Evolutionary conservation across 2,797 vertebrate genomes (phyloP).

Genomic region (Sebastes oblongus): DNA sequence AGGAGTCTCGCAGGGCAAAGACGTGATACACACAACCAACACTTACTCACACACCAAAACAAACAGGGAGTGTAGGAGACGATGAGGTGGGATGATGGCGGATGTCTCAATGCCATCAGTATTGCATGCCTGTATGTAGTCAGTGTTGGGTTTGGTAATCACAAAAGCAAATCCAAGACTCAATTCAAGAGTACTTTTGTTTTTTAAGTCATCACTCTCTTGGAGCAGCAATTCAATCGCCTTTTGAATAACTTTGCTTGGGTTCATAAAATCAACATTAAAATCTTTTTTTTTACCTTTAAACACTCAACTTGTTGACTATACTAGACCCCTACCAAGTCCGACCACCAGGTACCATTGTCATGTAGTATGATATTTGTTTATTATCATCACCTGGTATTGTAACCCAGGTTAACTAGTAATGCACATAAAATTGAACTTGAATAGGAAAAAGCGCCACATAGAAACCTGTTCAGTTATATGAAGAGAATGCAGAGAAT

Average conservation of each 20-base stretch:
- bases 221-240: not conserved
- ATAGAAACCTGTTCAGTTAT: no score
- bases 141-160: constrained; percentile 14
- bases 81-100: constrained; percentile 26
- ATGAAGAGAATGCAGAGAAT: no score
- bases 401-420: no score
- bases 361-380: no score
- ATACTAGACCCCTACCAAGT: no score
- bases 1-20: constrained; percentile 66
- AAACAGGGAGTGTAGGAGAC: constrained; percentile 61
- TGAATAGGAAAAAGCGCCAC: no score
- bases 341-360: no score
- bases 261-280: not conserved
- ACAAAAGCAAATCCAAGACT: constrained; percentile 14
- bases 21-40: constrained; percentile 73
- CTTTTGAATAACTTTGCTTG: not conserved
- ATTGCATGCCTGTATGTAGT: constrained; percentile 32
- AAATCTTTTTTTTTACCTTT: not conserved
- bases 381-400: no score
- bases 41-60: constrained; percentile 75
- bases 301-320: not conserved
- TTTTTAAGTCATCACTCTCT: not conserved
- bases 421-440: no score
- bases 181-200: constrained; percentile 10
- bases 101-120: constrained; percentile 54